Percentiles rank a stretch among this genome's conserved stretches.
Evolutionary conservation across 1,140 invertebrate species (phyloP).

Genomic region (Wasmannia auropunctata): DNA sequence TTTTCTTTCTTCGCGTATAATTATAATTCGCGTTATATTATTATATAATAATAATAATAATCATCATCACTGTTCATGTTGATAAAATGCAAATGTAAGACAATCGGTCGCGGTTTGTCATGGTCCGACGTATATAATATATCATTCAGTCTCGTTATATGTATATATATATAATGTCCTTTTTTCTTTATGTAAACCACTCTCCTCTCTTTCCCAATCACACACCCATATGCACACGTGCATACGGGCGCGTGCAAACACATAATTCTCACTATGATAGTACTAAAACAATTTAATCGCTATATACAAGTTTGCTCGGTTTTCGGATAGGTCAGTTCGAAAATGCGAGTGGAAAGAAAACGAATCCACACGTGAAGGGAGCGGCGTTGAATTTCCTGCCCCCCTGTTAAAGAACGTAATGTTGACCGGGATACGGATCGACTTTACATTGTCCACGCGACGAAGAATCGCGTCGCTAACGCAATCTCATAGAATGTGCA

Average conservation of each 20-base stretch:
- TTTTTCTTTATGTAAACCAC: conserved; percentile 71
- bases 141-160: conserved; percentile 71
- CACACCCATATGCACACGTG: not conserved
- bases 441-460: conserved; percentile 22
- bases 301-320: conserved; percentile 73
- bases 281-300: conserved; percentile 74
- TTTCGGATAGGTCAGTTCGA: conserved; percentile 41
- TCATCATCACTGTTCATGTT: not conserved
- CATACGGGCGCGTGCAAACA: conserved; percentile 48
- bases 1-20: not conserved
- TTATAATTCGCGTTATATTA: conserved; percentile 26
- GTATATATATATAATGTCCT: not conserved
- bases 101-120: conserved; percentile 35
- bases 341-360: conserved; percentile 68
- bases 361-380: conserved; percentile 65
- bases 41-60: conserved; percentile 23
- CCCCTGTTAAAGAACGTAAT: conserved; percentile 37
- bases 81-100: conserved; percentile 52
- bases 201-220: conserved; percentile 63
- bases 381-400: conserved; percentile 23
- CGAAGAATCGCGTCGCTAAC: conserved; percentile 34
- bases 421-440: conserved; percentile 20
- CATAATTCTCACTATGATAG: conserved; percentile 60
- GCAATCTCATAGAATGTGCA: conserved; percentile 43
- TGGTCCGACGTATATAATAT: conserved; percentile 64